A percentile compares a stretch with the other conserved stretches of the same genome.
phyloP scores from a whole-genome alignment of 2,797 vertebrate genomes.

The Tapirus indicus region DNA sequence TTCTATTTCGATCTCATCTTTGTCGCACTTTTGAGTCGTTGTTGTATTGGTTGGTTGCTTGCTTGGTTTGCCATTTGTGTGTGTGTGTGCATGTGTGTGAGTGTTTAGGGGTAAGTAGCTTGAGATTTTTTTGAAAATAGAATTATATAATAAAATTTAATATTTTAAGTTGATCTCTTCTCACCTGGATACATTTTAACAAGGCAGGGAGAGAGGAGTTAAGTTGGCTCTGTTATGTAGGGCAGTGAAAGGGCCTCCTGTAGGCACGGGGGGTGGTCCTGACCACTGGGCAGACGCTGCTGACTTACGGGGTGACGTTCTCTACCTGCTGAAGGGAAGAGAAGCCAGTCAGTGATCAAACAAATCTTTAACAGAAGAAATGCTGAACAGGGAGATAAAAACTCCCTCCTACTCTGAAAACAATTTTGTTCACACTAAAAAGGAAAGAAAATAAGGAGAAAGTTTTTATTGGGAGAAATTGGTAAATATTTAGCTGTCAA shows the following conservation, averaged over 20 bases:
- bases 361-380: background rate
- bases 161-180: background rate
- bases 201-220: background rate
- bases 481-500: background rate
- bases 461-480: background rate
- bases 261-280: accelerated
- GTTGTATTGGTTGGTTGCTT: background rate
- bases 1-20: background rate
- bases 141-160: background rate
- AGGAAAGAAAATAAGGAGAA: background rate
- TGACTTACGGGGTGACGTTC: background rate
- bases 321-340: too few species aligned
- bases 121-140: background rate
- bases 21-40: background rate
- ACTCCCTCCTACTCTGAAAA: background rate
- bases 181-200: background rate
- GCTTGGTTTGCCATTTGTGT: background rate
- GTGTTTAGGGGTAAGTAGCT: background rate
- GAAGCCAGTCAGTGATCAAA: background rate
- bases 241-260: too few species aligned
- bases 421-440: background rate
- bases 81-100: background rate
- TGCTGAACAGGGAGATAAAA: background rate
- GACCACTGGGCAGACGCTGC: too few species aligned
- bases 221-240: accelerated